Evolutionary conservation across 2,113 vertebrate species (phyloP).

Genomic region (Dicaeum eximium): DNA sequence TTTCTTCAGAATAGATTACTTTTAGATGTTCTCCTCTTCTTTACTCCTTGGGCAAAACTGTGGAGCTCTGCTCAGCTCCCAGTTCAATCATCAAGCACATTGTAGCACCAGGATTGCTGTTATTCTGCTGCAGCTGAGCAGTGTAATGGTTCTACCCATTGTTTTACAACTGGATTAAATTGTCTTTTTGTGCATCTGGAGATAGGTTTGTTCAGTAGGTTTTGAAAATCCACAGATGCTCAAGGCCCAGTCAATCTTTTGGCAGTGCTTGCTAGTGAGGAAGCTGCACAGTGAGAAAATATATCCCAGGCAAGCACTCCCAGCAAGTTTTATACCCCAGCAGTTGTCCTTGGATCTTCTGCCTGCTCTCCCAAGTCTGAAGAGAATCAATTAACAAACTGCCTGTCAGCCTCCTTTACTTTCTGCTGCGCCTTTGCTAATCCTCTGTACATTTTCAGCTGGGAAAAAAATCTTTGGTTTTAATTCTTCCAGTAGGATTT

Average conservation of each 20-base stretch:
- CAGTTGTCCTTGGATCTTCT: neutral
- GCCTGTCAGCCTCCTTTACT: neutral
- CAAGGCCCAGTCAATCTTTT: neutral
- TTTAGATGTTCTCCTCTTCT: neutral
- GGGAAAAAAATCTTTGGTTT: neutral
- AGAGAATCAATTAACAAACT: conserved; percentile 4
- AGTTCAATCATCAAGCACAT: neutral
- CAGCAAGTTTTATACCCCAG: neutral
- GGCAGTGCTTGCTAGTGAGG: neutral
- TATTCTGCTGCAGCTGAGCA: neutral
- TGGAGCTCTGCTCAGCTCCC: neutral
- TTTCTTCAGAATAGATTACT: neutral
- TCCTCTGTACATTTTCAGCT: neutral
- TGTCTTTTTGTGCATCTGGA: neutral
- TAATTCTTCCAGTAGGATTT: neutral
- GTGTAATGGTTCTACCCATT: neutral
- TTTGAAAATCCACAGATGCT: neutral
- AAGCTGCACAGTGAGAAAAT: neutral
- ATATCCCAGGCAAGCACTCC: neutral
- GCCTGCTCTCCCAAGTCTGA: neutral
- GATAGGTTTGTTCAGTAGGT: neutral
- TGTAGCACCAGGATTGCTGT: neutral
- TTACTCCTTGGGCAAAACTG: neutral
- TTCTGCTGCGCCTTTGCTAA: neutral
- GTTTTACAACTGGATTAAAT: conserved; percentile 29